Conservation (phyloP, 2,797 vertebrate species). For the Tragelaphus eurycerus region DNA sequence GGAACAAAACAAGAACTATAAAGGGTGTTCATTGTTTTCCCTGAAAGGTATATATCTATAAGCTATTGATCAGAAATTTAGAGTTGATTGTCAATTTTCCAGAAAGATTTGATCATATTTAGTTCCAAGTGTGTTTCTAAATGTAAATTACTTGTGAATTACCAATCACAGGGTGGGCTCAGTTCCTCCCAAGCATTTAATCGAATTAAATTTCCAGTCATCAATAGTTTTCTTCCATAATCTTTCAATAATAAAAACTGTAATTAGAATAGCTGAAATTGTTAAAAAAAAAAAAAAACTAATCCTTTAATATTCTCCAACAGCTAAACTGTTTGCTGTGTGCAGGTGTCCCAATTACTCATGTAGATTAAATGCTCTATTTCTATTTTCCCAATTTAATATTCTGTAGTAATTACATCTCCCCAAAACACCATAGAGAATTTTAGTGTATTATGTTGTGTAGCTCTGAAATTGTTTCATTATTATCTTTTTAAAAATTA, state of each 20-base stretch:
- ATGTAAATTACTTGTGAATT: neutral
- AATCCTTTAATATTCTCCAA: neutral
- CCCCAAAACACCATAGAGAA: neutral
- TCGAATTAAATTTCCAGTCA: slow-evolving; percentile 9
- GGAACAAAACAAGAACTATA: neutral
- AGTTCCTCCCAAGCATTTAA: neutral
- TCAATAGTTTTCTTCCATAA: neutral
- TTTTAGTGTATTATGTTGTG: slow-evolving; percentile 47
- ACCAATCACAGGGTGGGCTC: neutral
- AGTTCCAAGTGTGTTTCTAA: neutral
- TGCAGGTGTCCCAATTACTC: slow-evolving; percentile 25
- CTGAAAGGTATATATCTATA: neutral
- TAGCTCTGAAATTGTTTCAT: slow-evolving; percentile 16
- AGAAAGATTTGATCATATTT: neutral
- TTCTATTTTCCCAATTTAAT: slow-evolving; percentile 49
- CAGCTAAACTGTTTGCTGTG: neutral
- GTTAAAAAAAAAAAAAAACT: neutral
- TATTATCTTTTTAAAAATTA: slow-evolving; percentile 41
- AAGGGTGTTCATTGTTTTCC: neutral
- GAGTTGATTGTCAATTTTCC: neutral
- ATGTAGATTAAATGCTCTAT: slow-evolving; percentile 7
- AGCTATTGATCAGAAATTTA: neutral
- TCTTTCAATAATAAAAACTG: neutral
- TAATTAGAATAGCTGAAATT: neutral
- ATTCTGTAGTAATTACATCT: slow-evolving; percentile 42